phyloP scores from a whole-genome alignment of 1,140 invertebrate species.

The Oedothorax gibbosus region DNA sequence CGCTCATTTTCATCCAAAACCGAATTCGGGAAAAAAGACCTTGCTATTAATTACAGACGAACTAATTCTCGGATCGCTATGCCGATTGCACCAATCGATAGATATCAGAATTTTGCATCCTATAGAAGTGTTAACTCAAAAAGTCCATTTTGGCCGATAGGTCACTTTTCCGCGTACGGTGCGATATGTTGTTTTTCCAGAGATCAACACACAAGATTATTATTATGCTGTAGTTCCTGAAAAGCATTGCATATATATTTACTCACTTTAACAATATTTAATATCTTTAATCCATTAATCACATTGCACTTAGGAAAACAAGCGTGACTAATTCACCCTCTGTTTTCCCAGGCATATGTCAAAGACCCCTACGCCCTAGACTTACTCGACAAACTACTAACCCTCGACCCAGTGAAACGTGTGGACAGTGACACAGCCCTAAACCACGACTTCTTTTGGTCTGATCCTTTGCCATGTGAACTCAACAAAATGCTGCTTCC shows the following conservation, averaged over 20 bases:
- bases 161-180: too few relatives aligned
- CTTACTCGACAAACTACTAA: conserved; percentile 91
- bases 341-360: conserved; percentile 77
- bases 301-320: background rate
- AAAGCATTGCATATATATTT: background rate
- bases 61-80: too few relatives aligned
- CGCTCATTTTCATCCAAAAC: too few relatives aligned
- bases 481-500: conserved; percentile 92
- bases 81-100: too few relatives aligned
- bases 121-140: too few relatives aligned
- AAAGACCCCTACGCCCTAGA: conserved; percentile 94
- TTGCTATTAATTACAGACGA: too few relatives aligned
- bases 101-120: too few relatives aligned
- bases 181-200: too few relatives aligned
- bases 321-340: background rate
- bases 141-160: too few relatives aligned
- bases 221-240: too few relatives aligned
- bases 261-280: background rate
- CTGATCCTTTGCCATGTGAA: conserved; percentile 93
- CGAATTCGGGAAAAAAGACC: too few relatives aligned
- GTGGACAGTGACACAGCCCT: conserved; percentile 92
- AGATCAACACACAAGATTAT: too few relatives aligned
- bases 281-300: background rate
- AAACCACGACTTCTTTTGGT: conserved; percentile 99
- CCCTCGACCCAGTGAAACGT: conserved; percentile 91